Conservation (phyloP, 2,888 invertebrate species). For the Platypus cylindrus region DNA sequence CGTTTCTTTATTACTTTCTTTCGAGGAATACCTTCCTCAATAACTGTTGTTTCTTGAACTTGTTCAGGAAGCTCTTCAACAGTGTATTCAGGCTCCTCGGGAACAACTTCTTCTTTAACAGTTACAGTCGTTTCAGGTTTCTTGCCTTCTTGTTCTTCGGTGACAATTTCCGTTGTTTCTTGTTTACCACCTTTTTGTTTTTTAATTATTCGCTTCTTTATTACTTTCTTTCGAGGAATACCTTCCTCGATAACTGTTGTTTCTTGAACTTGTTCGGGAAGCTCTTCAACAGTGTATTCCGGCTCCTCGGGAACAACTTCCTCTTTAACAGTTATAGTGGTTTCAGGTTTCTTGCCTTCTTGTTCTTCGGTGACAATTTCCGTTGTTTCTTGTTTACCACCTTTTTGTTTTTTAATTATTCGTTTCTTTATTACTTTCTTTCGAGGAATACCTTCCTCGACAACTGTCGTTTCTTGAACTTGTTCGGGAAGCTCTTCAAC, state of each 20-base stretch:
- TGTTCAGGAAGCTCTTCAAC: conserved; percentile 31
- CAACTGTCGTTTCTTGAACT: conserved; percentile 24
- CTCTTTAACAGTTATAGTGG: conserved; percentile 13
- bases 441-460: conserved; percentile 25
- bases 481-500: conserved; percentile 19
- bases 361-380: conserved; percentile 29
- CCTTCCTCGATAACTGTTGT: conserved; percentile 22
- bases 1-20: conserved; percentile 21
- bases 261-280: conserved; percentile 7
- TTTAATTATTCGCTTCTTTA: conserved; percentile 33
- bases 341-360: conserved; percentile 21
- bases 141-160: conserved; percentile 34
- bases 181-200: conserved; percentile 29
- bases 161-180: conserved; percentile 34
- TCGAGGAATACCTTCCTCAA: conserved; percentile 16
- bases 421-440: conserved; percentile 28
- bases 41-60: conserved; percentile 24
- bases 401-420: conserved; percentile 21
- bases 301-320: conserved; percentile 5
- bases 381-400: conserved; percentile 27
- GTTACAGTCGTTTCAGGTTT: conserved; percentile 27
- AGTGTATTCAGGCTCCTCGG: conserved; percentile 17
- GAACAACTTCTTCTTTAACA: conserved; percentile 16
- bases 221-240: conserved; percentile 20
- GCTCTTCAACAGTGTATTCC: conserved; percentile 3